These are phyloP conservation scores for Zaprionus lachaisei DNA, from an alignment of 1,140 invertebrate species.

Conservation along the genomic window DNA sequence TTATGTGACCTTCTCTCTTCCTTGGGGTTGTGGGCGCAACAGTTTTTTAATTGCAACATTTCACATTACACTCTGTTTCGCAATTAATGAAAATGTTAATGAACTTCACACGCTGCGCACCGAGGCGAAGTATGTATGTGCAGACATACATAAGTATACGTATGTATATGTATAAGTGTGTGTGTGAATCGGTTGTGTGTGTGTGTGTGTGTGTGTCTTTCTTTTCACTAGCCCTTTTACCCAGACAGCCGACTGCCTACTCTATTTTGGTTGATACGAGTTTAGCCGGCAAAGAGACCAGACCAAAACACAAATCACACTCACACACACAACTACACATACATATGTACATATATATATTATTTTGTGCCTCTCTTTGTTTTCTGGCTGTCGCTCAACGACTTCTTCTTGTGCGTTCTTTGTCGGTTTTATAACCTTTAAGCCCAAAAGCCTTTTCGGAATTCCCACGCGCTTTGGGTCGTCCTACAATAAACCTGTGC, in stretches of 20 bases:
- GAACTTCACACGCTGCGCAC: slow-evolving; percentile 82
- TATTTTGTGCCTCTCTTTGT: slow-evolving; percentile 13
- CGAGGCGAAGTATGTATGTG: slow-evolving; percentile 39
- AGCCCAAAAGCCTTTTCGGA: slow-evolving; percentile 33
- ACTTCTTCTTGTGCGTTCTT: slow-evolving; percentile 28
- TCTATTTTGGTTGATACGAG: slow-evolving; percentile 45
- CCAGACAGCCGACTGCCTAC: slow-evolving; percentile 40
- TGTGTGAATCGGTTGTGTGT: background rate
- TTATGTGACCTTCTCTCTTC: background rate
- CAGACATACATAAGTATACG: background rate
- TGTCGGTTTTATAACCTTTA: slow-evolving; percentile 39
- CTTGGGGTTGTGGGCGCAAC: slow-evolving; percentile 30
- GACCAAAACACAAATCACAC: slow-evolving; percentile 16
- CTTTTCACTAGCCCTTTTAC: slow-evolving; percentile 60
- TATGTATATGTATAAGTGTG: background rate
- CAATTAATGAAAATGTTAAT: slow-evolving; percentile 84
- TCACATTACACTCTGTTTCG: slow-evolving; percentile 59
- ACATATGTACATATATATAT: background rate
- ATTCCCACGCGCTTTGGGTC: slow-evolving; percentile 8
- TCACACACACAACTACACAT: slow-evolving; percentile 4
- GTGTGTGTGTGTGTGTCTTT: slow-evolving; percentile 18
- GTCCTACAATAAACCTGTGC: slow-evolving; percentile 1
- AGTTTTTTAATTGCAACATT: slow-evolving; percentile 68
- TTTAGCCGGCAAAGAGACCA: slow-evolving; percentile 29
- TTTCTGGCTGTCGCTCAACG: slow-evolving; percentile 31